phyloP scores from a whole-genome alignment of 2,113 vertebrate species.

The Scortum barcoo region DNA sequence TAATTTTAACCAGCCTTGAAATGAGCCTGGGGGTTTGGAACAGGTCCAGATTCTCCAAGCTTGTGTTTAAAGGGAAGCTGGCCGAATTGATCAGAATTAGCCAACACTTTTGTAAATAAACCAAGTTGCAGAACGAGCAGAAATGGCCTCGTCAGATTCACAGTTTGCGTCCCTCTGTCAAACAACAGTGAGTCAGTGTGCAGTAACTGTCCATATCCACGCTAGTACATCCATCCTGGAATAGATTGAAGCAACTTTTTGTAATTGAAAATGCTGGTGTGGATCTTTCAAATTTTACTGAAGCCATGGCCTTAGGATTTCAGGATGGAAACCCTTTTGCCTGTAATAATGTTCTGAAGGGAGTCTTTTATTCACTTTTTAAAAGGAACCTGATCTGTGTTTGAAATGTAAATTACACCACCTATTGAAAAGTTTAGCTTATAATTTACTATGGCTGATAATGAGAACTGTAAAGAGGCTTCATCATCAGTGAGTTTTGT shows the following conservation, averaged over 20 bases:
- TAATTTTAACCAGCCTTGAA: background rate
- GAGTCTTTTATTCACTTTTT: background rate
- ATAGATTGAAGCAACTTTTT: background rate
- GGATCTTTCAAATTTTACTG: background rate
- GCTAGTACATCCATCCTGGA: background rate
- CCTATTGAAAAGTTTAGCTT: background rate
- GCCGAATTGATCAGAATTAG: background rate
- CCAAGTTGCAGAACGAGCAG: background rate
- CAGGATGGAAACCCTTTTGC: background rate
- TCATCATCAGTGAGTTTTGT: background rate
- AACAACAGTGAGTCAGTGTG: too few species aligned
- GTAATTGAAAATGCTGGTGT: too few species aligned
- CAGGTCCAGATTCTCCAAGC: too few species aligned
- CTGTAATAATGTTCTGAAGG: background rate
- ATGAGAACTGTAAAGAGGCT: background rate
- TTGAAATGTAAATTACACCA: slow-evolving; percentile 12
- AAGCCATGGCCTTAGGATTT: background rate
- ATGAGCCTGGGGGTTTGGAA: background rate
- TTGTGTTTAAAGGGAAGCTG: too few species aligned
- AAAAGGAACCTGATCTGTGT: background rate
- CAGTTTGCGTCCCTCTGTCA: background rate
- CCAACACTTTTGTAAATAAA: background rate
- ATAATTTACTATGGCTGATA: background rate
- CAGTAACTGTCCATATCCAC: background rate
- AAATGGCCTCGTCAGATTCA: background rate